Conservation (phyloP, 2,797 vertebrate species). For the Varecia variegata region DNA sequence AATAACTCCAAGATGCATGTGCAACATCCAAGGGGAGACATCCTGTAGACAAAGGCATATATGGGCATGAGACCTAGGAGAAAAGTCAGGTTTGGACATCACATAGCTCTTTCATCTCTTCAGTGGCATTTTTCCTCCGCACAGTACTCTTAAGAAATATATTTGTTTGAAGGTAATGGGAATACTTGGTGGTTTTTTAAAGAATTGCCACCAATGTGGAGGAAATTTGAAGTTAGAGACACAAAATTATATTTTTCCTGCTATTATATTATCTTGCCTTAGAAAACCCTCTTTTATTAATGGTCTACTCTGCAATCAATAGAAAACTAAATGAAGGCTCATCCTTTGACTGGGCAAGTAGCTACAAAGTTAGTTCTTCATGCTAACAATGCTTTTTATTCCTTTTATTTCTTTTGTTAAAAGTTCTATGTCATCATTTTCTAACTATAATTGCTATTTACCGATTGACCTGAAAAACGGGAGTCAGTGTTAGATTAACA, state of each 20-base stretch:
- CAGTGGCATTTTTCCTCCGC: background rate
- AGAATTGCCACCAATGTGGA: background rate
- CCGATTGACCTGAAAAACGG: slow-evolving; percentile 23
- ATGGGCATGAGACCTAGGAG: background rate
- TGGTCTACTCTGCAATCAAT: background rate
- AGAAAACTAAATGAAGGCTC: slow-evolving; percentile 35
- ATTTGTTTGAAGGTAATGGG: background rate
- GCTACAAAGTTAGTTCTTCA: slow-evolving; percentile 30
- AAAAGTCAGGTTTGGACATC: background rate
- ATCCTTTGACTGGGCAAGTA: slow-evolving; percentile 3
- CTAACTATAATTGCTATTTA: slow-evolving; percentile 37
- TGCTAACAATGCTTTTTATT: background rate
- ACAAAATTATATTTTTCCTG: slow-evolving; percentile 49
- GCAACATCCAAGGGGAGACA: background rate
- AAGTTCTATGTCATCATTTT: slow-evolving; percentile 40
- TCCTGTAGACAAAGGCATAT: background rate
- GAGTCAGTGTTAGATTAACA: slow-evolving; percentile 7
- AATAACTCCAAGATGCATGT: background rate
- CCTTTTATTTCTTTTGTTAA: slow-evolving; percentile 20
- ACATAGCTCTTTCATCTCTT: background rate
- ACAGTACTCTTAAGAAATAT: background rate
- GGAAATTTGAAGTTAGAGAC: background rate
- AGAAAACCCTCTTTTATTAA: slow-evolving; percentile 12
- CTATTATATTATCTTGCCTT: background rate
- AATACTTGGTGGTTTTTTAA: background rate